Percentiles rank a stretch among this genome's conserved stretches.
Conservation (phyloP, 2,113 vertebrate genomes). For the Gallinago jamesoni region DNA sequence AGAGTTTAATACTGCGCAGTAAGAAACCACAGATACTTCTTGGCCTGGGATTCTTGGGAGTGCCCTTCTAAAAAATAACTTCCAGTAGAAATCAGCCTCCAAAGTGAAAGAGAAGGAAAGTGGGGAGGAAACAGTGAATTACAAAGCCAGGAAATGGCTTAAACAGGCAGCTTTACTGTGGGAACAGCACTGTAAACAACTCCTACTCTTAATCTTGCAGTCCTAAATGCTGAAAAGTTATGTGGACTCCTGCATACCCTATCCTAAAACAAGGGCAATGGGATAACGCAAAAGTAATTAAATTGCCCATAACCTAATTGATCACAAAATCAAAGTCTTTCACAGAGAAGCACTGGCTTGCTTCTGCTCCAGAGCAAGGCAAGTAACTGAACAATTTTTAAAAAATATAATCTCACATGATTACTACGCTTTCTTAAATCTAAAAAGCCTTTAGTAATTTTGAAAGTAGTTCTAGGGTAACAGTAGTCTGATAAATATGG, state of each 20-base stretch:
- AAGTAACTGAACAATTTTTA: not conserved
- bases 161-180: slow-evolving; percentile 26
- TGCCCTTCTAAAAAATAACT: slow-evolving; percentile 9
- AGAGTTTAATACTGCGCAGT: not conserved
- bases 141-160: slow-evolving; percentile 59
- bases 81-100: not conserved
- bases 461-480: not conserved
- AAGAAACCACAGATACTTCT: not conserved
- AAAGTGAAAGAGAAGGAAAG: slow-evolving; percentile 30
- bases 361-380: not conserved
- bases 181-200: slow-evolving; percentile 24
- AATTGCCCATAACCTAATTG: not conserved
- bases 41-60: not conserved
- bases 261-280: not conserved
- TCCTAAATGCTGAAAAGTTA: not conserved
- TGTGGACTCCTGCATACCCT: not conserved
- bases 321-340: not conserved
- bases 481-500: not conserved
- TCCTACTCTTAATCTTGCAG: not conserved
- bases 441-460: not conserved
- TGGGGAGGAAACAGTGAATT: slow-evolving; percentile 42
- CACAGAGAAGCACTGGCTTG: not conserved
- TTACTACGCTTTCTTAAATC: not conserved
- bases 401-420: not conserved
- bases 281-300: not conserved